Conservation (phyloP, 2,113 vertebrate species). For the Gallinago jamesoni region DNA sequence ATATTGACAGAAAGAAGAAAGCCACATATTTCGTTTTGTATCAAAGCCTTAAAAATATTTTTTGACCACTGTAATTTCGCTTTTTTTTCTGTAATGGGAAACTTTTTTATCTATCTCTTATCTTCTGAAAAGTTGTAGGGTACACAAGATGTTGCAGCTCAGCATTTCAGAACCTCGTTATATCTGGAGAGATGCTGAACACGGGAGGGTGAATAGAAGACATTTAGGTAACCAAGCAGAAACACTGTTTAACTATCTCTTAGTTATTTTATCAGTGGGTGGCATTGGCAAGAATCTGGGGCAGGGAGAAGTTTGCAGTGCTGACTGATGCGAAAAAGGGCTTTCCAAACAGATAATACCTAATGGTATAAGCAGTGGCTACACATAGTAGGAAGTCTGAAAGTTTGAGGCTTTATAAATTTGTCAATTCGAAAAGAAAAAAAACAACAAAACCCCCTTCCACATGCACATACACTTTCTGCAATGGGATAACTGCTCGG, state of each 20-base stretch:
- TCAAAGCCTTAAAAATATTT: neutral
- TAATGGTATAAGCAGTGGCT: neutral
- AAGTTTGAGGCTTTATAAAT: neutral
- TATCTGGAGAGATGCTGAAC: neutral
- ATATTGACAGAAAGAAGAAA: neutral
- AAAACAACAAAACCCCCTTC: neutral
- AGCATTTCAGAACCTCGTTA: neutral
- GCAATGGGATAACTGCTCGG: neutral
- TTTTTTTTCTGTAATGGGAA: neutral
- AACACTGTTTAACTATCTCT: neutral
- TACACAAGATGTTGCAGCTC: neutral
- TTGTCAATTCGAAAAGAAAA: neutral
- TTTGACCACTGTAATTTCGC: neutral
- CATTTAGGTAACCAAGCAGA: neutral
- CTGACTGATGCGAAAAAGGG: neutral
- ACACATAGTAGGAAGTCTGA: neutral
- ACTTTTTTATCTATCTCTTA: neutral
- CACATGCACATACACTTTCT: neutral
- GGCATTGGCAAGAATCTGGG: neutral
- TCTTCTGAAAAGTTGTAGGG: neutral
- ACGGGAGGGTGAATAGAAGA: neutral
- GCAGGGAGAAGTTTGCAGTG: neutral
- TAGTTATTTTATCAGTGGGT: neutral
- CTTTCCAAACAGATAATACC: neutral
- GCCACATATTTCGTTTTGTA: rapidly evolving